Base-by-base conservation (phyloP, 2,888 invertebrate genomes). In the Cordilura impudica region DNA sequence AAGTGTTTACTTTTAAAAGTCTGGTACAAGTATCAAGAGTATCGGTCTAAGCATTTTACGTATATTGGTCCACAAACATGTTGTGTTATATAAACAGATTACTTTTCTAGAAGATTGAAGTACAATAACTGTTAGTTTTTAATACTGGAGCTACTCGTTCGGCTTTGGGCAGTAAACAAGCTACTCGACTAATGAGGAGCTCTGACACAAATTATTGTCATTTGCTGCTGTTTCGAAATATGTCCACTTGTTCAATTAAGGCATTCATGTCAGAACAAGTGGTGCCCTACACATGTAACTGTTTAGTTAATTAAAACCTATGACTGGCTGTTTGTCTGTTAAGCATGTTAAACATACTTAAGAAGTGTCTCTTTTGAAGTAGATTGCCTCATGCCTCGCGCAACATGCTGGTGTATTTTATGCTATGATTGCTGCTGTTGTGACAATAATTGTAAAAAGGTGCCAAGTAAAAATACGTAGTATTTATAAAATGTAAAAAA, bases 231-330 rank as follows among this genome's bases (percentile, higher is more conserved):
- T 5, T 39, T 53, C 16, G 10, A 8, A 61, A 18, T 49, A 14
- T 56, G 56, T 43, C 21, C 53, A 16, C 18, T 67, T 53, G 60
- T 45, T 21, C 31, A 60, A 67, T 60, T 67, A 67, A 53, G 21
- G 16, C 23, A 14, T 12, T 39, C 35, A 39, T n/a, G 4, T 39
- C 26, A 4, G 35, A 4, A 4, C 35, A 12, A 35, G 35, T n/a
- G n/a, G 35, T 39, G 35, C 35, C 35, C n/a, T n/a, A 39, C 35
- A 53, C 47, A 61, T 60, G 43, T 53, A 51, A 45, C 53, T 65
- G 39, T 71, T 79, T 66, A 70, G 79, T 75, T 79, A 79, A 79
- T 79, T 79, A 79, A 79, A 79, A 75, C 43, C 65, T 58, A 47
- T 67, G 53, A 51, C 45, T 69, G 60, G 29, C 61, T 26, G 26